Conservation (phyloP, 2,888 invertebrate genomes). For the Sphaerophoria rueppellii region DNA sequence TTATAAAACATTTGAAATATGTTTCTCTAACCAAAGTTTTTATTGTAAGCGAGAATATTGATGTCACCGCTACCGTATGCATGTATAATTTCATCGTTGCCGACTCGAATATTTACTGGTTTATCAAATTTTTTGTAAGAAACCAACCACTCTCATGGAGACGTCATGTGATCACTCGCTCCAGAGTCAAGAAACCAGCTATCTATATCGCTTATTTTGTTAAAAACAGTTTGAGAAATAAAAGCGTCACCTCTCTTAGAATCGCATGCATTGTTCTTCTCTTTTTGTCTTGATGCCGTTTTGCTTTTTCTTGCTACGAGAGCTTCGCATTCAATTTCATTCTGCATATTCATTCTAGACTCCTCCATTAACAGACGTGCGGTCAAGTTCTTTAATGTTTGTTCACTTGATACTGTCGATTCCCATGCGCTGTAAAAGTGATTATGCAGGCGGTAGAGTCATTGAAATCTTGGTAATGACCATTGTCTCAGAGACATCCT, state of each 20-base stretch:
- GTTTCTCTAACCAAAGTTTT: conserved; percentile 21
- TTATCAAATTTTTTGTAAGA: conserved; percentile 31
- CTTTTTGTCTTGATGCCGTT: conserved; percentile 9
- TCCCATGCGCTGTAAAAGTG: conserved; percentile 34
- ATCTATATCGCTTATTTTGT: conserved; percentile 9
- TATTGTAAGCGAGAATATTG: conserved; percentile 54
- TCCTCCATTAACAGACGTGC: conserved; percentile 46
- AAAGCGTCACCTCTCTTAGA: conserved; percentile 32
- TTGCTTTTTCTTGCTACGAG: conserved; percentile 29
- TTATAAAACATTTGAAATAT: conserved; percentile 15
- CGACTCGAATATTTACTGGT: conserved; percentile 38
- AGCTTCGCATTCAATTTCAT: conserved; percentile 19
- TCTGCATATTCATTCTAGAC: conserved; percentile 26
- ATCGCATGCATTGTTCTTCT: conserved; percentile 4
- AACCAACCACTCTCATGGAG: conserved; percentile 22
- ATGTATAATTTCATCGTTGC: conserved; percentile 46
- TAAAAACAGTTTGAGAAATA: conserved; percentile 21
- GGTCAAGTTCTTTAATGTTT: conserved; percentile 37
- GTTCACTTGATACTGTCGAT: conserved; percentile 23
- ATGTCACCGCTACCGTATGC: conserved; percentile 52
- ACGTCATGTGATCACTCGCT: conserved; percentile 70
- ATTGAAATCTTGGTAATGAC: conserved; percentile 47
- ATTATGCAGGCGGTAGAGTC: conserved; percentile 33
- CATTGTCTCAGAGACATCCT: conserved; percentile 37
- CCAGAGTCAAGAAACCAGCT: conserved; percentile 69